These are phyloP conservation scores for Heliopora coerulea DNA, from an alignment of 92 coral and sea anemone species.

Conservation along the genomic window DNA sequence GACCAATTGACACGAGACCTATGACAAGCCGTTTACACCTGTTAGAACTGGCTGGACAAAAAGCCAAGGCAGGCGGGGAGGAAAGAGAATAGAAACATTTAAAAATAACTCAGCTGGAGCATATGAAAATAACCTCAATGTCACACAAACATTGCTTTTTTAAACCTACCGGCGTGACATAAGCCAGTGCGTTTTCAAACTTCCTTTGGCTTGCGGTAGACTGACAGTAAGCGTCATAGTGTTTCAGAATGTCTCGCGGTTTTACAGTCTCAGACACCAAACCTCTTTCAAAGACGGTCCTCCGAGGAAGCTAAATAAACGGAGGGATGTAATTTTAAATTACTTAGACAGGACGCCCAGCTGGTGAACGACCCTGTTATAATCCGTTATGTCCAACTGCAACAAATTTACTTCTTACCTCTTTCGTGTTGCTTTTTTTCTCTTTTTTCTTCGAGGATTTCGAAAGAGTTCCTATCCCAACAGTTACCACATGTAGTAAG, in stretches of 20 bases:
- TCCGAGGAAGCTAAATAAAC: slow-evolving; percentile 8
- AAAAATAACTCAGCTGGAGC: too few species aligned
- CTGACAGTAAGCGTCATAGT: slow-evolving; percentile 62
- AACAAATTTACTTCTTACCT: not conserved
- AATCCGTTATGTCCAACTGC: too few species aligned
- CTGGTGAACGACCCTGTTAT: too few species aligned
- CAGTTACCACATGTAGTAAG: slow-evolving; percentile 20
- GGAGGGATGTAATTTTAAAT: too few species aligned
- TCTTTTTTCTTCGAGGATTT: slow-evolving; percentile 31
- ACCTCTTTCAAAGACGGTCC: slow-evolving; percentile 58
- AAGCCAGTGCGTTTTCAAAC: slow-evolving; percentile 74
- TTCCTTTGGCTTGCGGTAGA: slow-evolving; percentile 42
- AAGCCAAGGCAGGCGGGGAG: too few species aligned
- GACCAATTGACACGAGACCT: too few species aligned
- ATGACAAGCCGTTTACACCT: too few species aligned
- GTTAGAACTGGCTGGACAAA: too few species aligned
- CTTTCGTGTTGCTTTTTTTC: slow-evolving; percentile 4
- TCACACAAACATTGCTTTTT: not conserved
- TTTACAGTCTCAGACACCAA: slow-evolving; percentile 73
- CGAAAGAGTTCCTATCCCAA: slow-evolving; percentile 27
- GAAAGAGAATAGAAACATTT: too few species aligned
- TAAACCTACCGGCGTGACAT: slow-evolving; percentile 89
- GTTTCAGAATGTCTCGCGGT: slow-evolving; percentile 78
- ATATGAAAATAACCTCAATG: not conserved
- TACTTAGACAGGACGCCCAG: too few species aligned